Percentiles rank a stretch among this genome's conserved stretches.
These are phyloP conservation scores for Rhinophrynus dorsalis DNA, from an alignment of 2,797 vertebrate species.

Conservation along the genomic window DNA sequence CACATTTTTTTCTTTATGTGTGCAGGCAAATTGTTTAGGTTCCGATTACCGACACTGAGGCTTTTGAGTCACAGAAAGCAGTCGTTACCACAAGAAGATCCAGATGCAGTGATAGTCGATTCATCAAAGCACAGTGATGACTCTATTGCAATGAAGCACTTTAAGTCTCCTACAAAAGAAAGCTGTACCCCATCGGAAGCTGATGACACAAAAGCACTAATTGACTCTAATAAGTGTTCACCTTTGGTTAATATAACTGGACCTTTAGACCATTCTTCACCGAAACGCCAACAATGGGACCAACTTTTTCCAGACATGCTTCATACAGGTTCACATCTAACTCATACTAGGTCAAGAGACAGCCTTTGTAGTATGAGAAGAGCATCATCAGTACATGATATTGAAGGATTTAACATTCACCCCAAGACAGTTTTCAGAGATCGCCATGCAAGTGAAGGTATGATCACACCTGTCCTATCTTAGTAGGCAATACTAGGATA, in stretches of 20 bases:
- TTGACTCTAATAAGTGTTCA: constrained; percentile 84
- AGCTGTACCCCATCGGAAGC: constrained; percentile 87
- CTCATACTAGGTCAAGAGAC: constrained; percentile 86
- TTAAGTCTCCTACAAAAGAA: constrained; percentile 90
- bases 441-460: constrained; percentile 90
- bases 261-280: constrained; percentile 91
- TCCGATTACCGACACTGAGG: constrained; percentile 87
- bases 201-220: constrained; percentile 91
- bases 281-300: constrained; percentile 86
- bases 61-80: constrained; percentile 91
- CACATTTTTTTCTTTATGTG: too few relatives aligned
- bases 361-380: constrained; percentile 90
- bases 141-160: constrained; percentile 86
- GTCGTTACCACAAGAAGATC: constrained; percentile 94
- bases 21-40: constrained; percentile 86
- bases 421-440: constrained; percentile 88
- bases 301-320: constrained; percentile 82
- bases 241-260: constrained; percentile 85
- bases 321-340: constrained; percentile 75
- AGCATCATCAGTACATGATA: constrained; percentile 94
- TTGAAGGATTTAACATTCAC: constrained; percentile 87
- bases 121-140: constrained; percentile 85
- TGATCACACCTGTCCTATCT: constrained; percentile 47
- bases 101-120: constrained; percentile 89
- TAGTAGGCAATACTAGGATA: too few relatives aligned